Evolutionary conservation across 2,888 invertebrate species (phyloP), one percentile per base, ranked within the genome.

Genomic region (Mylabris sibirica): DNA sequence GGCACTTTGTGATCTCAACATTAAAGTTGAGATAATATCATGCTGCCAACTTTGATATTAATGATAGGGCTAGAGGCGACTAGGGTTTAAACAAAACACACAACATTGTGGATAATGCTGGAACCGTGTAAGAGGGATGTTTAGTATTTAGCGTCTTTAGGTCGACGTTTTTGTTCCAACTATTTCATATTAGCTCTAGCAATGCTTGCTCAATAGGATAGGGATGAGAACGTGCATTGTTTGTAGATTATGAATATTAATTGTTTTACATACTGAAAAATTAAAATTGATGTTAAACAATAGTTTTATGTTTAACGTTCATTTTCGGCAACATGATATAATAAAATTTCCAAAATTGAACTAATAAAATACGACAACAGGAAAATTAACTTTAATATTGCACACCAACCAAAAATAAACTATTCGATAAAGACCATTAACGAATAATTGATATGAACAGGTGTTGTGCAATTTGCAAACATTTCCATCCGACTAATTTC

Each of bases 41-140:
- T 60, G 62, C 66, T 41, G 66, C 26, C 66, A 60, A 60, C 44
- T 63, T 69, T 61, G 63, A 73, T 75, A 75, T 74, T 75, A 76
- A 76, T 75, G 74, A 74, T 69, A 65, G 68, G 61, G 63, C 72
- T 67, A 63, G 65, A 57, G 72, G 72, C 72, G 69, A 69, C 63
- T 66, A 68, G 61, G 66, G 63, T 64, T 68, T 57, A 72, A 75
- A 70, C 72, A 73, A 73, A 74, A 75, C 74, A 73, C 69, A 72
- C 67, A 63, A 72, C 68, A 69, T 70, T 74, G 74, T 72, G 76
- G 74, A 71, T 74, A 77, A 77, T 77, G 76, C 74, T 75, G 73
- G 75, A 77, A 76, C 73, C 74, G 73, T 76, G 76, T 78, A 75
- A 67, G 53, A 12, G 75, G 75, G 74, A 76, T 79, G 76, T 76